phyloP scores from a whole-genome alignment of 2,113 vertebrate genomes.

The Synodontis membranacea region DNA sequence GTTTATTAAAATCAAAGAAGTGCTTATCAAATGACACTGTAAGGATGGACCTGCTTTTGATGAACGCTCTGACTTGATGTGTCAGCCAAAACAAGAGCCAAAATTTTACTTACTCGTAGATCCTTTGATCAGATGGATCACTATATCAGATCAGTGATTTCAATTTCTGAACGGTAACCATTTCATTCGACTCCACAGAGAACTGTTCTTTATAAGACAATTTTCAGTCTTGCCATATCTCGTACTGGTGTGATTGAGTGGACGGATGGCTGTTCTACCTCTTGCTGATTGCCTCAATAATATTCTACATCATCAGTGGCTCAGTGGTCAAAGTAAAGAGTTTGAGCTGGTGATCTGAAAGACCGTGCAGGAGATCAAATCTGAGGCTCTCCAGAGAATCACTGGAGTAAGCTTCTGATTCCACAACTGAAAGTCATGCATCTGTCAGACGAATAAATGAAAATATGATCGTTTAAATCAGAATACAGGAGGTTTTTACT shows the following conservation, averaged over 20 bases:
- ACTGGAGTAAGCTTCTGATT: neutral
- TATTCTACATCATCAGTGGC: conserved; percentile 1
- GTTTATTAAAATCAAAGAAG: neutral
- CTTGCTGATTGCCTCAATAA: conserved; percentile 30
- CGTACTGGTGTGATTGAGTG: conserved; percentile 4
- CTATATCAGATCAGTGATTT: neutral
- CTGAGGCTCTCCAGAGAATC: neutral
- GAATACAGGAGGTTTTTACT: neutral
- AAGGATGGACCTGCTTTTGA: neutral
- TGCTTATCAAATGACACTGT: neutral
- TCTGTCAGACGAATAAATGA: neutral
- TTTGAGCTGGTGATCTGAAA: neutral
- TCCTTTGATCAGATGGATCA: conserved; percentile 17
- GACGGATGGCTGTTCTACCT: conserved; percentile 45
- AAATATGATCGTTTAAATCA: neutral
- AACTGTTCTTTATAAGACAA: neutral
- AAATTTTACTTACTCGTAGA: neutral
- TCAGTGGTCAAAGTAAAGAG: neutral
- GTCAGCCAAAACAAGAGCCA: conserved; percentile 34
- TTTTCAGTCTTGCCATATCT: neutral
- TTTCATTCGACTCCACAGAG: neutral
- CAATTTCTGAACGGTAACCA: neutral
- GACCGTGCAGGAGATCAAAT: neutral
- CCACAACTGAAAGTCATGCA: neutral
- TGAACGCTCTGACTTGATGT: neutral